Percentiles rank a stretch among this genome's conserved stretches.
Evolutionary conservation across 2,113 vertebrate species (phyloP).

Genomic region (Lipophrys pholis): DNA sequence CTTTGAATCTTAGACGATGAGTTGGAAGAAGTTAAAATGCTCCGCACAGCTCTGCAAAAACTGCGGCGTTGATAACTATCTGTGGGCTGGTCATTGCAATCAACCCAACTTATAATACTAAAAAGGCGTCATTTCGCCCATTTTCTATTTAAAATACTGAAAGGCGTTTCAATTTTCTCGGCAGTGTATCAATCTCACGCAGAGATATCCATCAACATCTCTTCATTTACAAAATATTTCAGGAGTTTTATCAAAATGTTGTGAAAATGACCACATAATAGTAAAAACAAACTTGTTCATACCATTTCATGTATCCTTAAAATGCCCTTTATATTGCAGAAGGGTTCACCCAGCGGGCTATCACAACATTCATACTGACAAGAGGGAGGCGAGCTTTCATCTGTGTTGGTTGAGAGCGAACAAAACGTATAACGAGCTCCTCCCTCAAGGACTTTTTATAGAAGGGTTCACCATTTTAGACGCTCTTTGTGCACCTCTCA

Average conservation of each 20-base stretch:
- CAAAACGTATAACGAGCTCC: conserved; percentile 30
- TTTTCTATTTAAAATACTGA: too few species aligned
- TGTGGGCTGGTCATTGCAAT: background rate
- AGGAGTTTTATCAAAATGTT: background rate
- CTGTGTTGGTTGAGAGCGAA: conserved; percentile 24
- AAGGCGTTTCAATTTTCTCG: background rate
- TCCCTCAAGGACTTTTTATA: conserved; percentile 44
- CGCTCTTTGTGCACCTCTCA: conserved; percentile 33
- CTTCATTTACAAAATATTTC: background rate
- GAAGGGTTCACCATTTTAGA: conserved; percentile 36
- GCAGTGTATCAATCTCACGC: background rate
- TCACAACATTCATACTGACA: conserved; percentile 12
- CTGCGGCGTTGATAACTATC: background rate
- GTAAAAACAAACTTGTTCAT: too few species aligned
- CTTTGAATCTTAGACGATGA: background rate
- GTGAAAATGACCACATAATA: background rate
- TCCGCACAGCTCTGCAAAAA: background rate
- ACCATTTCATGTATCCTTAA: background rate
- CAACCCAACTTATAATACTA: too few species aligned
- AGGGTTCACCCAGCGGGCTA: background rate
- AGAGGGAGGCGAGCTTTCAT: conserved; percentile 3
- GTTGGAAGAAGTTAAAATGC: background rate
- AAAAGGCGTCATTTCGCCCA: too few species aligned
- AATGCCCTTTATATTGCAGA: background rate
- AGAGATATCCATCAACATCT: background rate